phyloP scores from a whole-genome alignment of 2,888 invertebrate species.

The Drosophila demipolita region DNA sequence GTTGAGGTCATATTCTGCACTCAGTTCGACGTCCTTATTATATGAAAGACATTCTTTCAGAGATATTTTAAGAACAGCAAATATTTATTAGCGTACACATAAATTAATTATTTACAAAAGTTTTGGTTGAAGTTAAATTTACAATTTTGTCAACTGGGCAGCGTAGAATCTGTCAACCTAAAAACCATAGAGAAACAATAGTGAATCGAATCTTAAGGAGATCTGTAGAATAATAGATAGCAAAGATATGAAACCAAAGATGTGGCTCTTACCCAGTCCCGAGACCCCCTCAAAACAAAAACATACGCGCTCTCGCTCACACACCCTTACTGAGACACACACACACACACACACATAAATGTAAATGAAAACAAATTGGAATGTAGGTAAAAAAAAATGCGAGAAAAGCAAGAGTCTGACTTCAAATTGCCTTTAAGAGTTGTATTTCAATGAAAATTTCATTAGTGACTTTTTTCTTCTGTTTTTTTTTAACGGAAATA shows the following conservation, averaged over 20 bases:
- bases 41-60: background rate
- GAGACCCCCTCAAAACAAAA: constrained; percentile 9
- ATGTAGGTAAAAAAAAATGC: constrained; percentile 41
- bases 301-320: constrained; percentile 18
- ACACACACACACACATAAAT: constrained; percentile 6
- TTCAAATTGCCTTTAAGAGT: constrained; percentile 83
- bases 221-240: constrained; percentile 11
- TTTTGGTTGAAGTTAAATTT: background rate
- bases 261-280: constrained; percentile 11
- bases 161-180: constrained; percentile 14
- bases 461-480: constrained; percentile 34
- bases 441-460: constrained; percentile 71
- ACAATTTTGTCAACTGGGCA: constrained; percentile 6
- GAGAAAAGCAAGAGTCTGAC: constrained; percentile 83
- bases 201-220: constrained; percentile 1
- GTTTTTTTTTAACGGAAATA: constrained; percentile 38
- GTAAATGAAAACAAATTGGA: constrained; percentile 31
- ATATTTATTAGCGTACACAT: constrained; percentile 10
- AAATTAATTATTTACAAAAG: constrained; percentile 12
- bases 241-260: constrained; percentile 6
- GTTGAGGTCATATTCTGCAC: constrained; percentile 2
- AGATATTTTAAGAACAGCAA: background rate
- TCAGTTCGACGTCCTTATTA: background rate
- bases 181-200: background rate
- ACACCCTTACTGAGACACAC: constrained; percentile 1